Conservation (phyloP, 2,113 vertebrate genomes). For the Suricata suricatta region DNA sequence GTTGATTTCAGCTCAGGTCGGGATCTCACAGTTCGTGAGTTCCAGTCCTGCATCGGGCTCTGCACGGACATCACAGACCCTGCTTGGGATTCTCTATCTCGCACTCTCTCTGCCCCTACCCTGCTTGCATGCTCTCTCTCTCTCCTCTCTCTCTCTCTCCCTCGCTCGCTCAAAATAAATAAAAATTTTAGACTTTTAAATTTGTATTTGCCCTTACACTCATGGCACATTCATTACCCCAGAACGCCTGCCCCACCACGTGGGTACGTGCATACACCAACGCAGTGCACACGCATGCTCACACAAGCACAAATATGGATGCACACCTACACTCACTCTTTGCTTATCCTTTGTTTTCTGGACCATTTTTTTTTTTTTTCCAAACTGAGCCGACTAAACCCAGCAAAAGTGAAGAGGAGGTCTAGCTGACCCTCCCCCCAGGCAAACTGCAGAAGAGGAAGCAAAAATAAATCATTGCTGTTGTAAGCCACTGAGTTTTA, state of each 20-base stretch:
- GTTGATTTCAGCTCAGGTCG: no score
- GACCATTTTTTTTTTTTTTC: background rate
- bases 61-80: no score
- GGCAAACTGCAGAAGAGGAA: background rate
- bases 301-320: background rate
- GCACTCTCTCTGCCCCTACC: no score
- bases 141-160: no score
- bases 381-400: background rate
- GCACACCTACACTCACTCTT: background rate
- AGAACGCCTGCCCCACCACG: background rate
- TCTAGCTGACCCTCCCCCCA: background rate
- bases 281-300: background rate
- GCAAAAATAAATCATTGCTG: background rate
- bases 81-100: no score
- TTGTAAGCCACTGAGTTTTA: background rate
- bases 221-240: background rate
- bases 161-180: no score
- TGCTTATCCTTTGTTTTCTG: background rate
- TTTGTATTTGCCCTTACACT: background rate
- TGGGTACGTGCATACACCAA: fast-evolving
- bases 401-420: background rate
- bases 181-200: background rate
- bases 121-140: no score
- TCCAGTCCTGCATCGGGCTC: no score
- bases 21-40: no score